These are phyloP conservation scores for Cerastis rubricosa DNA, from an alignment of 2,888 invertebrate species.

Conservation along the genomic window DNA sequence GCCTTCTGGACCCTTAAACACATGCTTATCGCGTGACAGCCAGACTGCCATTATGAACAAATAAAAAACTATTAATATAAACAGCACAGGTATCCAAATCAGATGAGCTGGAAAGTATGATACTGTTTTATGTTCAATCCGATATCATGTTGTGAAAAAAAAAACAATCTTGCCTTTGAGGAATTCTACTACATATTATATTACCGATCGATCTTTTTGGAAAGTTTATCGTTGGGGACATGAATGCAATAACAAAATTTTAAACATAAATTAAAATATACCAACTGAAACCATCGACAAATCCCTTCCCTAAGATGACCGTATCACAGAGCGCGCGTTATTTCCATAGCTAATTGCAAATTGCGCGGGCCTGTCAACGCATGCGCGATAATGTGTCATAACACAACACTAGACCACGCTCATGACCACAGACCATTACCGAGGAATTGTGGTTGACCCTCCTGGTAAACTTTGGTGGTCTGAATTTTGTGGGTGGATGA, in stretches of 20 bases:
- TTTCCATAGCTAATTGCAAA: conserved; percentile 90
- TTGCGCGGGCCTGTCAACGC: conserved; percentile 87
- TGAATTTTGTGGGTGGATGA: conserved; percentile 38
- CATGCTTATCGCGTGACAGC: neutral
- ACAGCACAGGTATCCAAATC: neutral
- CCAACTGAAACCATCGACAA: conserved; percentile 22
- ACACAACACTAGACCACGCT: conserved; percentile 70
- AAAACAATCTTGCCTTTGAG: too few relatives aligned
- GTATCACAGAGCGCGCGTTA: conserved; percentile 78
- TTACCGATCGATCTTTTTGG: neutral
- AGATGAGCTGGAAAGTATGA: neutral
- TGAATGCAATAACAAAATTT: neutral
- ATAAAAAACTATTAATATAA: neutral
- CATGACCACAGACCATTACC: conserved; percentile 59
- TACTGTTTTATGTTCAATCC: neutral
- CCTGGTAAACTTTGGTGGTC: conserved; percentile 51
- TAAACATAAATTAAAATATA: neutral
- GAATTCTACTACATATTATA: too few relatives aligned
- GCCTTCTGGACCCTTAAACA: neutral
- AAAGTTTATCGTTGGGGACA: neutral
- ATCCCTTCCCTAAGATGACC: conserved; percentile 72
- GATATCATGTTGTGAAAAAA: neutral
- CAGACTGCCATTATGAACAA: neutral
- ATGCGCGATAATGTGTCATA: conserved; percentile 89
- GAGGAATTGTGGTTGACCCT: conserved; percentile 70